phyloP scores from a whole-genome alignment of 2,888 invertebrate species.

The Coronaproctus castanopsis region DNA sequence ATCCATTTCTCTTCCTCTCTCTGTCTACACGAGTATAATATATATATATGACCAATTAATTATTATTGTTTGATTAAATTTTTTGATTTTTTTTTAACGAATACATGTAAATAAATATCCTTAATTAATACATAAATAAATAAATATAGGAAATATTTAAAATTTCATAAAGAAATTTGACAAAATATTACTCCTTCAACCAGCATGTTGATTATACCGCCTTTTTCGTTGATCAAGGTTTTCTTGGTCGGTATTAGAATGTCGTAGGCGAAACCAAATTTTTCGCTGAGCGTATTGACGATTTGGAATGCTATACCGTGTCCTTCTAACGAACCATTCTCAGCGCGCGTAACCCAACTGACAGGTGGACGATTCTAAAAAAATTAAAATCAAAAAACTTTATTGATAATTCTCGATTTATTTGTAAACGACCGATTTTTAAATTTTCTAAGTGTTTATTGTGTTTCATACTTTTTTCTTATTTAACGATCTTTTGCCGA shows the following conservation, averaged over 20 bases:
- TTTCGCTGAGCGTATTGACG: slow-evolving; percentile 42
- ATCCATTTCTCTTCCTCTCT: too few relatives aligned
- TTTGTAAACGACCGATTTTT: not conserved
- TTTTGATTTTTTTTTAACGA: too few relatives aligned
- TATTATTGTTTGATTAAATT: too few relatives aligned
- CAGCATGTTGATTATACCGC: slow-evolving; percentile 43
- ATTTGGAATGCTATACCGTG: slow-evolving; percentile 52
- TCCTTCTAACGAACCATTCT: slow-evolving; percentile 34
- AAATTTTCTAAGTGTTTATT: not conserved
- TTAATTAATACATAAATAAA: not conserved
- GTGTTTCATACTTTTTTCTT: too few relatives aligned
- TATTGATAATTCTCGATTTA: not conserved
- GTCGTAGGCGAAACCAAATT: slow-evolving; percentile 53
- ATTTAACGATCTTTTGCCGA: too few relatives aligned
- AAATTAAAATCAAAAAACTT: not conserved
- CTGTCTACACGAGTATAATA: too few relatives aligned
- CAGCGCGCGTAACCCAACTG: slow-evolving; percentile 23
- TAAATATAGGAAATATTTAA: not conserved
- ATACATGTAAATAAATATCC: not conserved
- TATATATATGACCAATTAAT: too few relatives aligned
- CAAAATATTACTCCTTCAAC: slow-evolving; percentile 38
- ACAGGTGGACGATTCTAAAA: slow-evolving; percentile 23
- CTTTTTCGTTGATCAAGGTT: slow-evolving; percentile 34
- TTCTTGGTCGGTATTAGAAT: slow-evolving; percentile 41
- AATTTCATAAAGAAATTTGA: too few relatives aligned